These are phyloP conservation scores for Oryctes rhinoceros DNA, from an alignment of 1,140 invertebrate species.

Conservation along the genomic window DNA sequence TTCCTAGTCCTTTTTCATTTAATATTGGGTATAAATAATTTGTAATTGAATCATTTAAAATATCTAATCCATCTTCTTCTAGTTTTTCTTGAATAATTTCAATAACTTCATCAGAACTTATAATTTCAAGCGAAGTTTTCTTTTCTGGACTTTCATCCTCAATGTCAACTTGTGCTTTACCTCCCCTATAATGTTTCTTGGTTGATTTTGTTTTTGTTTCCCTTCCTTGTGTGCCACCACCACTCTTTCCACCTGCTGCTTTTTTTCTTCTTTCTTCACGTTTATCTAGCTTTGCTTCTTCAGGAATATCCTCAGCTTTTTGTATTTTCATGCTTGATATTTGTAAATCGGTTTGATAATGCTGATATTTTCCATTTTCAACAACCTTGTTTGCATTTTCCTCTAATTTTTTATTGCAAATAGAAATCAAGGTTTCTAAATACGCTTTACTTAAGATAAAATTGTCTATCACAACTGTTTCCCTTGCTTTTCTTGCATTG, in stretches of 20 bases:
- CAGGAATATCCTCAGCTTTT: slow-evolving; percentile 56
- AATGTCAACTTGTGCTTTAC: slow-evolving; percentile 68
- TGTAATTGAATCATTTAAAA: slow-evolving; percentile 69
- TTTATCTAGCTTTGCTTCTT: slow-evolving; percentile 74
- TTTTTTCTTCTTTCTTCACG: slow-evolving; percentile 91
- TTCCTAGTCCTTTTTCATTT: slow-evolving; percentile 65
- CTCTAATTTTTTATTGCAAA: slow-evolving; percentile 74
- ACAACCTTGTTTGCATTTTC: slow-evolving; percentile 78
- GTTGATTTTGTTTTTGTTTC: slow-evolving; percentile 96
- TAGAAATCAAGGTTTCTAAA: slow-evolving; percentile 74
- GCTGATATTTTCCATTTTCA: slow-evolving; percentile 71
- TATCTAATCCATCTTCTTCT: slow-evolving; percentile 72
- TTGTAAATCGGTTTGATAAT: slow-evolving; percentile 70
- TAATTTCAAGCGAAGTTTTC: slow-evolving; percentile 68
- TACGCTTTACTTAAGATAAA: slow-evolving; percentile 71
- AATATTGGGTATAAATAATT: slow-evolving; percentile 69
- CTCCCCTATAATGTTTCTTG: slow-evolving; percentile 75
- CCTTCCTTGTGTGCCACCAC: slow-evolving; percentile 90
- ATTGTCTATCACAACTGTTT: slow-evolving; percentile 64
- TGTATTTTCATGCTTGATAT: slow-evolving; percentile 62
- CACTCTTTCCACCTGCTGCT: slow-evolving; percentile 83
- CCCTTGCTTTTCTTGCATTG: slow-evolving; percentile 63
- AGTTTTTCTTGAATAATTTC: slow-evolving; percentile 70
- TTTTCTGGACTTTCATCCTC: slow-evolving; percentile 65
- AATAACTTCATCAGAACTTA: slow-evolving; percentile 75